phyloP scores from a whole-genome alignment of 2,113 vertebrate species.

The Plecturocebus donacophilus region DNA sequence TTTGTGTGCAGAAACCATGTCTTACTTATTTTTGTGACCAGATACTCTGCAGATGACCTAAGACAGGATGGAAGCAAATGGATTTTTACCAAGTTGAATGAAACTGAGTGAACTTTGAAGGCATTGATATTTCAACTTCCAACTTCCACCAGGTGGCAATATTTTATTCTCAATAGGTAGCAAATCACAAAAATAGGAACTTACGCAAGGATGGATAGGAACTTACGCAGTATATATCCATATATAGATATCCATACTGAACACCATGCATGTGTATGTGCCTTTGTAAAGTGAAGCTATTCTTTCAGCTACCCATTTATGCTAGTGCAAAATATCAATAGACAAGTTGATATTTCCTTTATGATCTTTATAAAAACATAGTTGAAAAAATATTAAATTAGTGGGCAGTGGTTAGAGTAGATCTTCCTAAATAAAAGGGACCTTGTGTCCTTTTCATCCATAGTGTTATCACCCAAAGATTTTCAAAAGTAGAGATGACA shows the following conservation, averaged over 20 bases:
- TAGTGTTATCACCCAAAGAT: not conserved
- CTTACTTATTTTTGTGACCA: not conserved
- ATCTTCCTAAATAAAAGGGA: not conserved
- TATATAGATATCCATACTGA: no score
- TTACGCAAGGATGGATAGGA: not conserved
- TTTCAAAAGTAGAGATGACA: not conserved
- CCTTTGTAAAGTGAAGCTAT: not conserved
- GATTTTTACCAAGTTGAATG: not conserved
- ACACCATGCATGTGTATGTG: accelerated
- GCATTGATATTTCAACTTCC: accelerated
- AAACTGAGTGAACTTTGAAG: not conserved
- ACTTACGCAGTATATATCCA: no score
- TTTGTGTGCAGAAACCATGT: not conserved
- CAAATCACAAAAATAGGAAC: not conserved
- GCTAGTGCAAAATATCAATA: not conserved
- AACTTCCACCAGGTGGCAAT: not conserved
- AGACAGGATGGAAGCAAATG: not conserved
- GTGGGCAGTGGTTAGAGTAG: not conserved
- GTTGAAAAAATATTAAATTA: not conserved
- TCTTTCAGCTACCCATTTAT: not conserved
- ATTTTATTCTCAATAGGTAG: not conserved
- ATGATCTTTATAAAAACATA: not conserved
- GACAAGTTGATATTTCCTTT: not conserved
- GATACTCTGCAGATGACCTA: not conserved
- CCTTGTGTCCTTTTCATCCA: not conserved